Conservation (phyloP, 92 coral and sea anemone species). For the Muricea muricata region DNA sequence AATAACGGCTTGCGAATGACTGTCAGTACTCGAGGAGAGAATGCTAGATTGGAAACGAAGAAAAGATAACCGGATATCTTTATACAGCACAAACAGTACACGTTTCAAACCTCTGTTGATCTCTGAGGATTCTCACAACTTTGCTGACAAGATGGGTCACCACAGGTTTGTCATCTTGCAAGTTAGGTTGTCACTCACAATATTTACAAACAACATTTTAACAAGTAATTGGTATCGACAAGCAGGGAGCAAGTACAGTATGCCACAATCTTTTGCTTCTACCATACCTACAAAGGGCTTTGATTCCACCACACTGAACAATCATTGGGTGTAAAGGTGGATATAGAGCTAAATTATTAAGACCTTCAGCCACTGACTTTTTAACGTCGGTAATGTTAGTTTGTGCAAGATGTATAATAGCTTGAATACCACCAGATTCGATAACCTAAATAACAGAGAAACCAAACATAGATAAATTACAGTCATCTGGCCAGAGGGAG, state of each 20-base stretch:
- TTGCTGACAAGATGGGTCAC: no score
- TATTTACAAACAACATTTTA: no score
- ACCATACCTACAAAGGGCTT: constrained; percentile 87
- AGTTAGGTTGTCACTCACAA: no score
- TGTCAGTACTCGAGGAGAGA: constrained; percentile 82
- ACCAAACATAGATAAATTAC: no score
- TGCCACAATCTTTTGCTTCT: neutral
- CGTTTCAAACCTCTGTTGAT: no score
- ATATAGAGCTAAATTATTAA: constrained; percentile 86
- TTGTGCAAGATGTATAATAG: constrained; percentile 89
- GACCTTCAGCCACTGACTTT: constrained; percentile 88
- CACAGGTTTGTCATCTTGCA: no score
- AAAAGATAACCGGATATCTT: no score
- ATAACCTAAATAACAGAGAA: constrained; percentile 66
- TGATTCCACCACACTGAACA: constrained; percentile 96
- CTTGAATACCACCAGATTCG: constrained; percentile 95
- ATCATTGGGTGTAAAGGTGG: constrained; percentile 84
- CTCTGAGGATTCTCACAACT: no score
- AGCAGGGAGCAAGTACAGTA: no score
- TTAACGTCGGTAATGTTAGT: constrained; percentile 90
- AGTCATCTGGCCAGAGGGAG: no score
- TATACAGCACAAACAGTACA: no score
- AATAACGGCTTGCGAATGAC: constrained; percentile 77
- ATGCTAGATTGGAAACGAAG: constrained; percentile 57
- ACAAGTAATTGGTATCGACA: no score